phyloP scores from a whole-genome alignment of 2,888 invertebrate genomes.

The Meliscaeva auricollis region DNA sequence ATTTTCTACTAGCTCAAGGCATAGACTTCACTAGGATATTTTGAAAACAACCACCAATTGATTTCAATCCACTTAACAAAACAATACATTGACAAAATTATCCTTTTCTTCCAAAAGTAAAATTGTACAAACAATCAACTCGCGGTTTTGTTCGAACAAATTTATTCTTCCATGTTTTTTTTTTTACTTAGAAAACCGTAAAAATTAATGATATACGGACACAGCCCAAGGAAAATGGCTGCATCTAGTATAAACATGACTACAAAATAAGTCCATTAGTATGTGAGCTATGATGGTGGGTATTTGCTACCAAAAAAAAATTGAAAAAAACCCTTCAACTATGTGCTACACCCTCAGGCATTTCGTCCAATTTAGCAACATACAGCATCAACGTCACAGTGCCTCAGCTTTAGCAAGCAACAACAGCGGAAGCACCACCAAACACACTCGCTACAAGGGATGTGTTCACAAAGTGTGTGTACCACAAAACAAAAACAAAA shows the following conservation, averaged over 20 bases:
- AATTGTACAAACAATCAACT: constrained; percentile 5
- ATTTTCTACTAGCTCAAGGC: neutral
- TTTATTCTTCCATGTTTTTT: constrained; percentile 5
- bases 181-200: constrained; percentile 47
- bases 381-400: constrained; percentile 7
- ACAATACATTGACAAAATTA: constrained; percentile 56
- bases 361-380: constrained; percentile 57
- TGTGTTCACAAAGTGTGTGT: constrained; percentile 43
- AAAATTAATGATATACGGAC: constrained; percentile 68
- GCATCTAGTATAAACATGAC: constrained; percentile 13
- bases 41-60: constrained; percentile 37
- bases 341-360: constrained; percentile 19
- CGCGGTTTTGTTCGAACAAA: constrained; percentile 3
- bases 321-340: constrained; percentile 36
- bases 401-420: neutral
- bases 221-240: constrained; percentile 59
- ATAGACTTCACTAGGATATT: constrained; percentile 9
- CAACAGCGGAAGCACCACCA: neutral
- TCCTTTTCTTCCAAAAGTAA: constrained; percentile 1
- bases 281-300: constrained; percentile 11
- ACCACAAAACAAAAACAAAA: constrained; percentile 10
- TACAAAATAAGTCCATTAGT: constrained; percentile 54
- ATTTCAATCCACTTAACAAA: constrained; percentile 48
- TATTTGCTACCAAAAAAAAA: neutral
- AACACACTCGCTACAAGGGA: constrained; percentile 28